Evolutionary conservation across 2,113 vertebrate genomes (phyloP), one percentile per base, ranked within the genome.

Genomic region (Dasypus novemcinctus): DNA sequence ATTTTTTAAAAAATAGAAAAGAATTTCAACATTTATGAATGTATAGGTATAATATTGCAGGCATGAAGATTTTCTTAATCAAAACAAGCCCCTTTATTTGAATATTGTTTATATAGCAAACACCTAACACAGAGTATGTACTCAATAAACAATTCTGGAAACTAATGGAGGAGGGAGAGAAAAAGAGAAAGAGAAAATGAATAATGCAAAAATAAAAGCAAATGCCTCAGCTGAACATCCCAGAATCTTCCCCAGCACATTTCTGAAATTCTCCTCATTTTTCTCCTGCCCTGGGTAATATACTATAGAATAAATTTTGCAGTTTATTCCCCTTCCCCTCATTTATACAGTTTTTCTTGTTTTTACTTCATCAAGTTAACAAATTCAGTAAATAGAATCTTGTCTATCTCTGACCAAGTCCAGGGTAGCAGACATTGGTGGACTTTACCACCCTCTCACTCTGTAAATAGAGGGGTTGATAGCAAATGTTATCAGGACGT

Each of bases 121-220:
- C 17, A 8, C 2, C 33, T 25, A 79, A 80, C 20, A 79, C 25
- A 79, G 38, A 61, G 6, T n/a, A 89, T 8, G 88, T 27, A 72
- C 21, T 85, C 10, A 69, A 43, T 49, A 33, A 86, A 86, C 25
- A 92, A 74, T 2, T 68, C 27, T 15, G 11, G 9, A 43, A 71
- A 46, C 8, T 49, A 36, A 72, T 69, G 2, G 14, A 72, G 4
- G 1, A 25, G 3, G 2, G 10, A 75, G 23, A 14, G 7, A 2
- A 4, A 14, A 1, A 59, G 11, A 59, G 1, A 63, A 12, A 41
- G 18, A 76, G 13, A 80, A 9, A 4, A 72, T 41, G 91, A 52
- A 76, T 41, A 6, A 95, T 79, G 36, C 38, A 52, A 89, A 92
- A 72, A 72, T 11, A 72, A 72, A 72, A 72, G 52, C 52, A n/a